These are phyloP conservation scores for Brachyistius frenatus DNA, from an alignment of 2,113 vertebrate species.

Conservation along the genomic window DNA sequence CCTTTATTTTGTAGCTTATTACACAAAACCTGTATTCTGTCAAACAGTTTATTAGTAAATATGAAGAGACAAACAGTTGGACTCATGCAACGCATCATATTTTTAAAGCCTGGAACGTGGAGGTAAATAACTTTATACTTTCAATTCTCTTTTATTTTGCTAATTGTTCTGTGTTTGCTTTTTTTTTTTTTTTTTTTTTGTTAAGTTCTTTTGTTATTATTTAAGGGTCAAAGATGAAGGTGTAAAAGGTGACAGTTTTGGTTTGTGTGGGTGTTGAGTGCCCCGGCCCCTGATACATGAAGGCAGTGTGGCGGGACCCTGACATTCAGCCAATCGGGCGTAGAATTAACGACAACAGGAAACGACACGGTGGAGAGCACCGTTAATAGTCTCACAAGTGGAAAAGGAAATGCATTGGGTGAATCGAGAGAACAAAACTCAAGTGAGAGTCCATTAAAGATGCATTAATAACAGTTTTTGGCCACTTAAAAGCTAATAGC, in stretches of 20 bases:
- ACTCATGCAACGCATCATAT: neutral
- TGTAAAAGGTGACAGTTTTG: neutral
- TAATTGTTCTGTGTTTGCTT: constrained; percentile 24
- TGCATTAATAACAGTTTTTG: neutral
- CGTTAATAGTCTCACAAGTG: too few species aligned
- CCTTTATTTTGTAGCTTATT: neutral
- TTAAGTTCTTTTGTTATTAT: neutral
- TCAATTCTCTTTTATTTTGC: neutral
- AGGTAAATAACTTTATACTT: neutral
- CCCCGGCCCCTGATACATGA: neutral
- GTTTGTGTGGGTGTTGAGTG: constrained; percentile 15
- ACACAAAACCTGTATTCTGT: neutral
- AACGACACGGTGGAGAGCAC: too few species aligned
- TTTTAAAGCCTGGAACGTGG: neutral
- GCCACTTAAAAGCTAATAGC: neutral
- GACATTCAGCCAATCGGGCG: neutral
- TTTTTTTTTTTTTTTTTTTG: constrained; percentile 10
- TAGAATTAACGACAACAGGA: neutral
- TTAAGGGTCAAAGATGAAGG: neutral
- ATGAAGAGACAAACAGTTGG: neutral
- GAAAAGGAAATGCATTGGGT: too few species aligned
- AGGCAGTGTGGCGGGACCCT: neutral
- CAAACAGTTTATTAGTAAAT: neutral
- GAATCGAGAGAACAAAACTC: neutral
- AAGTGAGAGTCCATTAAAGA: neutral